Percentiles rank a stretch among this genome's conserved stretches.
These are phyloP conservation scores for Plectus sambesii DNA, from an alignment of 1,140 invertebrate species.

Conservation along the genomic window DNA sequence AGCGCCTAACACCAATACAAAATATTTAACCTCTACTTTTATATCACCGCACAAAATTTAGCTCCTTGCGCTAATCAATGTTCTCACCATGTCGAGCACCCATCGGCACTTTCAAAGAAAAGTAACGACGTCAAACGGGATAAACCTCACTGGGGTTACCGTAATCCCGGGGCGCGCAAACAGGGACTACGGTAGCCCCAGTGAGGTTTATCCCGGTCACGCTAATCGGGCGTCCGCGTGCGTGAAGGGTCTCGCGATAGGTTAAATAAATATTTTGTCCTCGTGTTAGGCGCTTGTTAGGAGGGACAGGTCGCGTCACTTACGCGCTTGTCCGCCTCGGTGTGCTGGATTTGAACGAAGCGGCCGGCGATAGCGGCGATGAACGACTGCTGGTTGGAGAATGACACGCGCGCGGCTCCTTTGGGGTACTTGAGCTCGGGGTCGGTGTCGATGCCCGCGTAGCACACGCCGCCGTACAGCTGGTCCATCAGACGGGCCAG, in stretches of 20 bases:
- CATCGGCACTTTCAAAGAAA: no score
- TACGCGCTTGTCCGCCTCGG: slow-evolving; percentile 95
- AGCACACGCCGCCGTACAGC: slow-evolving; percentile 94
- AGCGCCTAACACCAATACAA: not conserved
- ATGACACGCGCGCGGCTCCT: slow-evolving; percentile 93
- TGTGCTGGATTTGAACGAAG: slow-evolving; percentile 96
- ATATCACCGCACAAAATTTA: no score
- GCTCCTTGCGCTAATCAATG: no score
- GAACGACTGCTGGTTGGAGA: slow-evolving; percentile 97
- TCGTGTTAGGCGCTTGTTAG: not conserved
- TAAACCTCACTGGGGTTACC: no score
- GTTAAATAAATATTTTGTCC: not conserved
- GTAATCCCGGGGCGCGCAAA: no score
- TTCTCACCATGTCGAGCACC: not conserved
- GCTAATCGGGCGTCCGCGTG: not conserved
- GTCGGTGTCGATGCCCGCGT: slow-evolving; percentile 98
- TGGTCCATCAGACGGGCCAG: slow-evolving; percentile 98
- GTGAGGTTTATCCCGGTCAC: slow-evolving; percentile 1
- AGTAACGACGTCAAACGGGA: not conserved
- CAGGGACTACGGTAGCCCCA: no score
- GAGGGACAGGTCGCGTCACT: slow-evolving; percentile 18
- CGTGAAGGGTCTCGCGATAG: not conserved
- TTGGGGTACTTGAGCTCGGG: slow-evolving; percentile 99
- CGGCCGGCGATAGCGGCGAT: slow-evolving; percentile 95
- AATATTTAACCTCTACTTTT: no score